These are phyloP conservation scores for Nerophis lumbriciformis DNA, from an alignment of 2,113 vertebrate species.

Conservation along the genomic window DNA sequence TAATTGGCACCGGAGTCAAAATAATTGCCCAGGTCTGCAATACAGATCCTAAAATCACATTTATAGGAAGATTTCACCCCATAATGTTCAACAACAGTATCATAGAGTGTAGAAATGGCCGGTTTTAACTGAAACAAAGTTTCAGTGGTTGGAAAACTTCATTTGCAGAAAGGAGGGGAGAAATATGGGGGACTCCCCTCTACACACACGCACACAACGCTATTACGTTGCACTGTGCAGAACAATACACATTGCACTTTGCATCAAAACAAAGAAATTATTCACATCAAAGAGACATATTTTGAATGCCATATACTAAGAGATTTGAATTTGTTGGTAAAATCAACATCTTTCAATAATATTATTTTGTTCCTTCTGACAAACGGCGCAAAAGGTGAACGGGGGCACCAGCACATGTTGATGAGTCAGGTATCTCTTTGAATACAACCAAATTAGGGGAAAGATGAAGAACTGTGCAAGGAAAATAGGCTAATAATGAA, in stretches of 20 bases:
- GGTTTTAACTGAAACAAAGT: constrained; percentile 37
- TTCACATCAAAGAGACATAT: constrained; percentile 10
- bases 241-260: constrained; percentile 5
- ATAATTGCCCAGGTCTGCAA: too few relatives aligned
- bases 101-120: constrained; percentile 15
- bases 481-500: not conserved
- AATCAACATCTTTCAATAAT: too few relatives aligned
- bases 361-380: not conserved
- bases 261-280: constrained; percentile 4
- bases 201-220: not conserved
- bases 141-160: constrained; percentile 52
- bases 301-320: not conserved
- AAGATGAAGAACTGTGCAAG: constrained; percentile 30
- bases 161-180: constrained; percentile 56
- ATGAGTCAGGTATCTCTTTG: constrained; percentile 54
- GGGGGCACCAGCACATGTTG: not conserved
- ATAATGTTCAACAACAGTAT: constrained; percentile 7
- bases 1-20: too few relatives aligned
- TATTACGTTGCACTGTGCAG: constrained; percentile 18
- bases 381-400: too few relatives aligned
- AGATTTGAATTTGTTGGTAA: too few relatives aligned
- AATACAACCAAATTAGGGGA: constrained; percentile 52
- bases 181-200: constrained; percentile 65
- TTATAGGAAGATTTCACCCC: not conserved
- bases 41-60: not conserved